Evolutionary conservation across 2,113 vertebrate genomes (phyloP).

Genomic region (Epinephelus moara): DNA sequence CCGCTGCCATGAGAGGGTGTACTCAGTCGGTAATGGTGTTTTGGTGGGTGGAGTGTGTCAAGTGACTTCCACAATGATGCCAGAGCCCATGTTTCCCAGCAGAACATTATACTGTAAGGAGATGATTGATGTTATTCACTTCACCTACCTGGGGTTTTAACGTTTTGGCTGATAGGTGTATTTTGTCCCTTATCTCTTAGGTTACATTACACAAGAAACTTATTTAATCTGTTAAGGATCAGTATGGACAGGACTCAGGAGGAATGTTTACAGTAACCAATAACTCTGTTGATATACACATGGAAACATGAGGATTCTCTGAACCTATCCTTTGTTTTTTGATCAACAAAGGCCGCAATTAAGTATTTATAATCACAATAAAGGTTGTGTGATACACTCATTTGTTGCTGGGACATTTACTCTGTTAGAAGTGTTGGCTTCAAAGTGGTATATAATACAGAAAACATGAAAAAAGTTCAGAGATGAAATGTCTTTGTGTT

Average conservation of each 20-base stretch:
- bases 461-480: constrained; percentile 18
- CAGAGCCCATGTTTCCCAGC: no score
- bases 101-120: no score
- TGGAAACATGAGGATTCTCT: neutral
- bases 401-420: neutral
- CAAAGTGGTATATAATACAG: neutral
- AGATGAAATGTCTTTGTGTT: neutral
- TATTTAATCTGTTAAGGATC: neutral
- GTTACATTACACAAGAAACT: neutral
- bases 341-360: neutral
- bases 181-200: neutral
- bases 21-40: no score
- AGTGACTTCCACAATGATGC: no score
- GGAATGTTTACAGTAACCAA: neutral
- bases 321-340: neutral
- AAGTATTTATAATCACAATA: neutral
- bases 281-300: neutral
- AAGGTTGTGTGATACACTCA: neutral
- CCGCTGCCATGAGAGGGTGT: no score
- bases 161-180: no score
- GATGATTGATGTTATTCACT: no score
- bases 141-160: no score
- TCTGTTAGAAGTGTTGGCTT: constrained; percentile 2
- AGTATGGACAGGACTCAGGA: no score
- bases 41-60: no score